Evolutionary conservation across 2,797 vertebrate species (phyloP).

Genomic region (Ptychobarbus kaznakovi): DNA sequence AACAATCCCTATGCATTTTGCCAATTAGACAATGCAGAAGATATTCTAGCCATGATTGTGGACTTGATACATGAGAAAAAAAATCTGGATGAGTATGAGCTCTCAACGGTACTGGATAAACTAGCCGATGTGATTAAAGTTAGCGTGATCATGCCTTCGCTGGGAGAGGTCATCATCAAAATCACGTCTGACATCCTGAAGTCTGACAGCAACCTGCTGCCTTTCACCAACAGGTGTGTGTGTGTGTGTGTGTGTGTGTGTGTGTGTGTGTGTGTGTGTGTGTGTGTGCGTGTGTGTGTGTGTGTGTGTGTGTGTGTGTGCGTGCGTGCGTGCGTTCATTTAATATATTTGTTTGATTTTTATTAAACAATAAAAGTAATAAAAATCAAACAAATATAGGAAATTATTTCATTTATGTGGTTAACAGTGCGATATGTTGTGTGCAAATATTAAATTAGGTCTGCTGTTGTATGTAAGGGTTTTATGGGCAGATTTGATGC

Average conservation of each 20-base stretch:
- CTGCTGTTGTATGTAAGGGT: not conserved
- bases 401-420: not conserved
- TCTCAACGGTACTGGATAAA: constrained; percentile 80
- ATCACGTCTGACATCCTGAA: constrained; percentile 80
- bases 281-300: constrained; percentile 70
- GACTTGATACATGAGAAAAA: constrained; percentile 73
- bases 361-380: constrained; percentile 5
- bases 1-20: not conserved
- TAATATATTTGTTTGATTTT: not conserved
- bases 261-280: constrained; percentile 49
- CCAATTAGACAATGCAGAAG: constrained; percentile 80
- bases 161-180: constrained; percentile 78
- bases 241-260: constrained; percentile 59
- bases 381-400: not conserved
- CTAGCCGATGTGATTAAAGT: constrained; percentile 74
- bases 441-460: not conserved
- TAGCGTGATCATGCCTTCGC: constrained; percentile 69
- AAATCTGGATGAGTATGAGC: constrained; percentile 71
- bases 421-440: not conserved
- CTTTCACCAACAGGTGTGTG: constrained; percentile 84
- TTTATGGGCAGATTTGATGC: not conserved
- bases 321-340: constrained; percentile 43
- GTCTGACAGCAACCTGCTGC: constrained; percentile 73
- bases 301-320: constrained; percentile 45
- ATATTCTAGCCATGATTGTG: constrained; percentile 81